These are phyloP conservation scores for Micromys minutus DNA, from an alignment of 2,113 vertebrate species.

Conservation along the genomic window DNA sequence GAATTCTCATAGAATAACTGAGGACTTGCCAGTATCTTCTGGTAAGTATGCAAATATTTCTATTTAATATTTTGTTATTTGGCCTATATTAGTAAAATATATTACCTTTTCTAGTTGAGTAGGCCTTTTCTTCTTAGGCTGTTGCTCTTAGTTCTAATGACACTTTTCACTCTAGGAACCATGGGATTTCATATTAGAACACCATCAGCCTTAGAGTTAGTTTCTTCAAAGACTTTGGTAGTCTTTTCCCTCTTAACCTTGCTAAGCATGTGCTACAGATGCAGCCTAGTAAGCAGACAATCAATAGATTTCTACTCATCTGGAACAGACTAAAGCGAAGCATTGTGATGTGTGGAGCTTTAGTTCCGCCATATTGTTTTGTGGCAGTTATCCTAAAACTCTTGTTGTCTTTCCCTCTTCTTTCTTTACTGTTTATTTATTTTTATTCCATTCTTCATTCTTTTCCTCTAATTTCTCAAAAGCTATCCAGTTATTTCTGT, in stretches of 20 bases:
- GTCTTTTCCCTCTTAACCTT: neutral
- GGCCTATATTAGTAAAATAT: neutral
- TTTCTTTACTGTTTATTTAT: neutral
- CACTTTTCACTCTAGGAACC: neutral
- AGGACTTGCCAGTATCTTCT: slow-evolving; percentile 8
- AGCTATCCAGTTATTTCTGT: neutral
- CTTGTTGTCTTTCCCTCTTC: neutral
- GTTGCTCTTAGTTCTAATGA: neutral
- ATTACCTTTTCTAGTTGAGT: neutral
- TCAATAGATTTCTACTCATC: neutral
- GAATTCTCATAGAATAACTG: neutral
- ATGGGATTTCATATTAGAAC: neutral
- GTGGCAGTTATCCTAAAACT: neutral
- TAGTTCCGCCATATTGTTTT: neutral
- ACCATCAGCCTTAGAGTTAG: neutral
- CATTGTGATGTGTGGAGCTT: neutral
- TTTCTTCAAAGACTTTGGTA: neutral
- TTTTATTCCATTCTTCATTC: slow-evolving; percentile 15
- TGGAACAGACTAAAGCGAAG: neutral
- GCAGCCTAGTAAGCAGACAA: neutral
- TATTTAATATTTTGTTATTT: slow-evolving; percentile 29
- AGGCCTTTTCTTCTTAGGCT: neutral
- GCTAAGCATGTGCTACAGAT: neutral
- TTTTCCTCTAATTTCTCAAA: neutral
- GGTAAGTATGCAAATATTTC: neutral